These are phyloP conservation scores for Wiebesia pumilae DNA, from an alignment of 1,140 invertebrate species.

Conservation along the genomic window DNA sequence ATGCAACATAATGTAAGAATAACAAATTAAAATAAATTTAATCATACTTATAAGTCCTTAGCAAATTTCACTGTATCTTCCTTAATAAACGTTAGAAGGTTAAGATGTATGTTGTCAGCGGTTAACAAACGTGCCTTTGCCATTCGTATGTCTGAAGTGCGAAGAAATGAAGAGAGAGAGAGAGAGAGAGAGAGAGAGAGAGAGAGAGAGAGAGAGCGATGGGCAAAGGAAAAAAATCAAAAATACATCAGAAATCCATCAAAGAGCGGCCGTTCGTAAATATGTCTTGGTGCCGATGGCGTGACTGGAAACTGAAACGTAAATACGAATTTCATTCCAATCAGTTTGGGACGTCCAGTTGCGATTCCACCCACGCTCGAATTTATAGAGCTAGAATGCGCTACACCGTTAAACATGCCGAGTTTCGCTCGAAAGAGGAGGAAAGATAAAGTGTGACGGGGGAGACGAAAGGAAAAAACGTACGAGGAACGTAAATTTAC, in stretches of 20 bases:
- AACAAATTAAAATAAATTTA: no score
- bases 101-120: no score
- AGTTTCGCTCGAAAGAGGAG: neutral
- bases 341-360: slow-evolving; percentile 44
- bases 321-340: slow-evolving; percentile 56
- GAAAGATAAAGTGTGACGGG: neutral
- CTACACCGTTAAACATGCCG: slow-evolving; percentile 52
- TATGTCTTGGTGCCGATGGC: slow-evolving; percentile 38
- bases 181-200: neutral
- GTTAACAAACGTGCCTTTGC: neutral
- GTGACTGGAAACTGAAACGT: slow-evolving; percentile 56
- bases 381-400: slow-evolving; percentile 53
- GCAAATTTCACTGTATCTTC: no score
- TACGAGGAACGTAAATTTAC: no score
- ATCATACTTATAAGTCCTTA: no score
- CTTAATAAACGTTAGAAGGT: no score
- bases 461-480: no score
- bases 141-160: neutral
- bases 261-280: slow-evolving; percentile 49
- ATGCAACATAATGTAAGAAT: no score
- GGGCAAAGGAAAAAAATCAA: slow-evolving; percentile 41
- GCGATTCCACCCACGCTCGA: slow-evolving; percentile 48
- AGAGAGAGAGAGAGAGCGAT: neutral
- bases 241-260: slow-evolving; percentile 53
- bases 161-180: neutral